These are phyloP conservation scores for Sphyrna mokarran DNA, from an alignment of 2,113 vertebrate species.

Conservation along the genomic window DNA sequence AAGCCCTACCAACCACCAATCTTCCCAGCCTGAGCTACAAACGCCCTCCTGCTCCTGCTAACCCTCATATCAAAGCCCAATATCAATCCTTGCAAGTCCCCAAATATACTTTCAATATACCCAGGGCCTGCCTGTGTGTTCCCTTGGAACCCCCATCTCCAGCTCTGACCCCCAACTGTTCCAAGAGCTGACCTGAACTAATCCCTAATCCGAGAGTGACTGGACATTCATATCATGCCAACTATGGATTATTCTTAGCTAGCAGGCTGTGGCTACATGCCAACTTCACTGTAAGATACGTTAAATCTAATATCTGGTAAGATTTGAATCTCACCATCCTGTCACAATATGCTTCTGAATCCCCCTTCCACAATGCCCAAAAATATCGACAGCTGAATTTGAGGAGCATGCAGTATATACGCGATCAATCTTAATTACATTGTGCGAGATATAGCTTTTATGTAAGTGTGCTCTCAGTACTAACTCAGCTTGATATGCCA, in stretches of 20 bases:
- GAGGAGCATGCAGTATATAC: background rate
- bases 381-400: background rate
- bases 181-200: background rate
- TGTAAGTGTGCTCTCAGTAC: background rate
- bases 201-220: background rate
- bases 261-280: background rate
- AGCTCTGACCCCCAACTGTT: background rate
- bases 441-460: background rate
- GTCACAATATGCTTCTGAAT: background rate
- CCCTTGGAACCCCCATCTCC: background rate
- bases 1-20: background rate
- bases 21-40: background rate
- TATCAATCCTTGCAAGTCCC: background rate
- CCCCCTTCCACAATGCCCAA: background rate
- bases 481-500: background rate
- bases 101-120: background rate
- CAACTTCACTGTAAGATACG: background rate
- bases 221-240: no score
- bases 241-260: background rate
- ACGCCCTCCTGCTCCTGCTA: background rate
- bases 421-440: background rate
- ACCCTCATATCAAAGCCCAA: background rate
- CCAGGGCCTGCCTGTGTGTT: background rate
- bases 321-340: background rate
- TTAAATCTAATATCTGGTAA: background rate